These are phyloP conservation scores for Aselliscus stoliczkanus DNA, from an alignment of 2,797 vertebrate species.

Conservation along the genomic window DNA sequence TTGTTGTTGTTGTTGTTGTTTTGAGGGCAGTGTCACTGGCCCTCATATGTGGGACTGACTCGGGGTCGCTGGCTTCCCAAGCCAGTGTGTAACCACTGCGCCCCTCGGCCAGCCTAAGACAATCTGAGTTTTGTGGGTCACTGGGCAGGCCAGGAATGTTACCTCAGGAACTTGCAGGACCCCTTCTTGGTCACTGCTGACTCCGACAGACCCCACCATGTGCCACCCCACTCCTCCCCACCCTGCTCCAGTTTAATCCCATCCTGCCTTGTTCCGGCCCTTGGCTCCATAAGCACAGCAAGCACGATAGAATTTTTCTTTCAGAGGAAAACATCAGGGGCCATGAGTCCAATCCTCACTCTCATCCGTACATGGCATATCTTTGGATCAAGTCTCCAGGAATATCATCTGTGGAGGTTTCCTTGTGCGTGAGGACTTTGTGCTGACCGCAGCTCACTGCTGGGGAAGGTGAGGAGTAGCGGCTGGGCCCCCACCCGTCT, in stretches of 20 bases:
- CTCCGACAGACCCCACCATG: too few relatives aligned
- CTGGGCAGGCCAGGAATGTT: background rate
- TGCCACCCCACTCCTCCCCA: background rate
- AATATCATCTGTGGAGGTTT: background rate
- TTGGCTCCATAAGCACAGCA: background rate
- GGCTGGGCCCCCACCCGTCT: background rate
- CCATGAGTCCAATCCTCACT: background rate
- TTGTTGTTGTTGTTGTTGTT: too few relatives aligned
- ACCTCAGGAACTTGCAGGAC: background rate
- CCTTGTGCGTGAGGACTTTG: background rate
- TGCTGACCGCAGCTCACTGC: conserved; percentile 20
- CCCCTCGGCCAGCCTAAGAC: too few relatives aligned
- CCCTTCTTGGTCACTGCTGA: background rate
- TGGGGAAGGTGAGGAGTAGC: background rate
- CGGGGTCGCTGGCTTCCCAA: too few relatives aligned
- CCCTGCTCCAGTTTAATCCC: too few relatives aligned
- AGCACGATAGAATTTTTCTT: background rate
- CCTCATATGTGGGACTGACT: too few relatives aligned
- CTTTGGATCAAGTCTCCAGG: background rate
- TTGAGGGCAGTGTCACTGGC: too few relatives aligned
- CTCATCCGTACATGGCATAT: background rate
- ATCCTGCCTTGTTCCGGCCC: background rate
- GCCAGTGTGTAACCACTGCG: too few relatives aligned
- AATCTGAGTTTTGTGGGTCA: background rate
- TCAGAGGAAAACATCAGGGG: background rate